A percentile compares a stretch with the other conserved stretches of the same genome.
phyloP scores from a whole-genome alignment of 2,797 vertebrate genomes.

The Malurus leucopterus region DNA sequence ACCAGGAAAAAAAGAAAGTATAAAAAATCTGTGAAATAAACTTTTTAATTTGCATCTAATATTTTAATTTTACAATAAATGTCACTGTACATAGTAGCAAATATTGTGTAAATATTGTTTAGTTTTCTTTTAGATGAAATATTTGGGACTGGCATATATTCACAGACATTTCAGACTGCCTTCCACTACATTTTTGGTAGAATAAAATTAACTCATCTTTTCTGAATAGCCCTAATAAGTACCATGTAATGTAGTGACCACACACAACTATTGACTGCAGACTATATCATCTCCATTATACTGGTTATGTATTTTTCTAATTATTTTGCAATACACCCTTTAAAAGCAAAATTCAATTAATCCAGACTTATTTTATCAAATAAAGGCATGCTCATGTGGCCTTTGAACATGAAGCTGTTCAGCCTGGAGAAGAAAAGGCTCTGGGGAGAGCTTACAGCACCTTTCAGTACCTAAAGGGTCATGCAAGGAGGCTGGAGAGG shows the following conservation, averaged over 20 bases:
- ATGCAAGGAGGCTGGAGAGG: background rate
- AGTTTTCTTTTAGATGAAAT: background rate
- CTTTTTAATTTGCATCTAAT: background rate
- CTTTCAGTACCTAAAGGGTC: background rate
- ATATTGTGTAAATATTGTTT: background rate
- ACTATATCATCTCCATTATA: background rate
- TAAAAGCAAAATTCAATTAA: background rate
- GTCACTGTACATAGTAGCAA: background rate
- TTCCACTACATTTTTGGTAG: background rate
- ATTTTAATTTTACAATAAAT: background rate
- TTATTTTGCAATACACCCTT: background rate
- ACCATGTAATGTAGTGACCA: background rate
- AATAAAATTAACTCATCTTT: background rate
- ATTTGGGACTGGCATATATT: background rate
- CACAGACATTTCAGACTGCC: background rate
- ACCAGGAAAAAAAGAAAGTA: fast-evolving
- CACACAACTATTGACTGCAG: background rate
- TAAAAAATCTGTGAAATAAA: background rate
- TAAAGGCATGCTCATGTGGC: background rate
- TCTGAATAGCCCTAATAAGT: background rate
- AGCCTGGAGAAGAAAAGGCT: background rate
- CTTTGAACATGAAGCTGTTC: background rate
- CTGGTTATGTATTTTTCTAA: background rate
- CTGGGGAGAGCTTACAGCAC: background rate
- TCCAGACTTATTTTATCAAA: background rate